Base-by-base conservation (phyloP, 2,797 vertebrate species). In the Tapera naevia region DNA sequence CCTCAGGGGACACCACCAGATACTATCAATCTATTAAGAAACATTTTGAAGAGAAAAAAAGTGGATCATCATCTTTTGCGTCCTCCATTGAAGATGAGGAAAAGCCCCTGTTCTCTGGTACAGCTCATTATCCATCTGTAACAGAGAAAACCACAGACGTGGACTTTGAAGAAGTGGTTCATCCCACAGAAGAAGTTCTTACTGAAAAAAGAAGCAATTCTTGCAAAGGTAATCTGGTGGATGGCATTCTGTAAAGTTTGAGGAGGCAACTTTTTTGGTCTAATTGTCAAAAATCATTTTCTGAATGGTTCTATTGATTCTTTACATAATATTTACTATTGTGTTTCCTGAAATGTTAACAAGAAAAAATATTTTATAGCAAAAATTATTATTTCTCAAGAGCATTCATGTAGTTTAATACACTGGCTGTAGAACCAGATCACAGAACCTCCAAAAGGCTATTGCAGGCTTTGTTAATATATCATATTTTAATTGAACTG, bases 21-120 rank as follows among this genome's bases (percentile, higher is more conserved):
- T 98, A 98, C 95, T 98, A 98, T 80, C 97, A 96, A 73, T 98
- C 98, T 96, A 98, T 98, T 72, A 99, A 98, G 96, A 98, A 98
- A 96, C 98, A 98, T 88, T 98, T 98, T 9, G 98, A 98, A 85
- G 98, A 98, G 74, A 98, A 96, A 95, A 98, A 97, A 86, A 98
- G 98, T 61, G 96, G 95, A 24, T 98, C 98, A 5, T 98, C 98
- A 22, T 98, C 98, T 54, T 97, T 97, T 78, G 97, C 97, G 80
- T 98, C 98, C 69, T 98, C 98, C 64, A 98, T 97, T 80, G 98
- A 99, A 80, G 98, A 99, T 94, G 98, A 99, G 91, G 98, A 98
- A 94, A 99, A 98, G 93, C 98, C 99, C 7, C 92, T 99, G 89
- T 98, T 98, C 86, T 98, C 98, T 28, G 98, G 98, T 48, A 97